phyloP scores from a whole-genome alignment of 2,797 vertebrate species.

The Momotus momota region DNA sequence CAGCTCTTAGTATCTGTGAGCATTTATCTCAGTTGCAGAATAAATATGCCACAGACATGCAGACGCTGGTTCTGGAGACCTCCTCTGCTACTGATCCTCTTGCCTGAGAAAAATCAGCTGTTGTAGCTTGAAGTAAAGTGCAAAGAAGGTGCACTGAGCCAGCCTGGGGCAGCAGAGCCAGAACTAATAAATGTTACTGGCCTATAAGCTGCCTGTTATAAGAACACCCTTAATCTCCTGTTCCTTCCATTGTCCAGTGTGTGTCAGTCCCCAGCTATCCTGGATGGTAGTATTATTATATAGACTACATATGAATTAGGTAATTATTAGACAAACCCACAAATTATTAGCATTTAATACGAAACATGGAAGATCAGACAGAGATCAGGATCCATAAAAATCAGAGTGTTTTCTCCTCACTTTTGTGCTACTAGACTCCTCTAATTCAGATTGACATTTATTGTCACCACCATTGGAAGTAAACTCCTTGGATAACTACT shows the following conservation, averaged over 20 bases:
- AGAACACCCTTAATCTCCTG: background rate
- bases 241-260: background rate
- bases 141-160: background rate
- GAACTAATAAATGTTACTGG: background rate
- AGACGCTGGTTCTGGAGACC: background rate
- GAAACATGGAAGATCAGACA: background rate
- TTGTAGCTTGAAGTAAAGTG: background rate
- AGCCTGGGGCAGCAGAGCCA: background rate
- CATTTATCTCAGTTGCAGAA: background rate
- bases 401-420: background rate
- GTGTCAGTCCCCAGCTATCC: background rate
- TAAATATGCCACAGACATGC: background rate
- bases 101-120: background rate
- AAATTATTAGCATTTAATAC: background rate
- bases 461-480: background rate
- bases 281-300: background rate
- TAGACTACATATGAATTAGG: background rate
- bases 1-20: background rate
- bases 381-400: background rate
- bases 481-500: constrained; percentile 41
- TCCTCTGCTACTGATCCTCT: background rate
- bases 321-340: background rate
- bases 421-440: background rate
- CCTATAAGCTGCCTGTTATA: background rate
- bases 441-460: constrained; percentile 23